Base-by-base conservation (phyloP, 2,113 vertebrate species). In the Asarcornis scutulata region DNA sequence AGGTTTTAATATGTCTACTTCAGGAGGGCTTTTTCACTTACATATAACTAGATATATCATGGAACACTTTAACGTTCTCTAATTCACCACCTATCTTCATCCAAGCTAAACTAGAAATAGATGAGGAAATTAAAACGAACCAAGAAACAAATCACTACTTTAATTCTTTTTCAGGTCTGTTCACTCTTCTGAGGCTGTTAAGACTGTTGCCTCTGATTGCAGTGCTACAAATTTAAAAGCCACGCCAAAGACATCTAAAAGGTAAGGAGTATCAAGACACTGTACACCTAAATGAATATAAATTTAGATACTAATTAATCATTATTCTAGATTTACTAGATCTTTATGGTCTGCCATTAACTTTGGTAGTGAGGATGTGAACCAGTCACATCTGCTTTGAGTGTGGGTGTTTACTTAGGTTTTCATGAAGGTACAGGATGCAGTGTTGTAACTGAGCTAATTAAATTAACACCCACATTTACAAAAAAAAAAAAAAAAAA, bases 181-280 rank as follows among this genome's bases (percentile, higher is more conserved):
- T 59, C 67, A 73, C 5, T 84, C 74, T 38, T 75, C 89, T 80
- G 80, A 53, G 9, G 62, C 63, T 6, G 9, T 46, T n/a, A 88
- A 76, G 36, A 48, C 52, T 83, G 74, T 32, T 79, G 17, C 42
- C 76, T 91, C 74, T 44, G 86, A 95, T 27, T 82, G 29, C 42
- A 68, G 91, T 48, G 46, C 58, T 52, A 86, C 62, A 58, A 75
- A 88, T 62, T 27, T 72, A 60, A 97, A 95, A 91, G 44, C 64
- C 29, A 83, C 11, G 3, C 59, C 91, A 53, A 77, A 85, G 17
- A 38, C 32, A 55, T 71, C 86, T 50, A 96, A 56, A 84, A 95
- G 89, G 96, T 97, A 91, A 89, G 48, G 17, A 1, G 1, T 56
- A 72, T 10, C 32, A 67, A 76, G 44, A 60, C 3, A 20, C 5